phyloP scores from a whole-genome alignment of 2,888 invertebrate genomes.

The Epinotia brunnichana region DNA sequence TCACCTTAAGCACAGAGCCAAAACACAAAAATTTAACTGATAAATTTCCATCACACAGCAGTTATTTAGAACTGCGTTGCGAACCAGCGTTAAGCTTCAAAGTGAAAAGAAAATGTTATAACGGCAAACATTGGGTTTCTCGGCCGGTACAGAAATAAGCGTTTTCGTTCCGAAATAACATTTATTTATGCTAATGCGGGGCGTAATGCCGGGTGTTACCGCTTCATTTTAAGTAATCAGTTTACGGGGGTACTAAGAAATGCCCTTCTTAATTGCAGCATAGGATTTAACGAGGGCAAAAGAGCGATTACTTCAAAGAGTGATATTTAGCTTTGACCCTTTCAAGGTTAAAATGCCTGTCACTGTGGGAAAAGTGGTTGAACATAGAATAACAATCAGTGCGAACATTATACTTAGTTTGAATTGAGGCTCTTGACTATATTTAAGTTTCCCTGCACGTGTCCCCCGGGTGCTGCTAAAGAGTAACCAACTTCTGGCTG shows the following conservation, averaged over 20 bases:
- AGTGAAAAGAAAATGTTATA: conserved; percentile 38
- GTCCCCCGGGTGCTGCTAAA: too few species aligned
- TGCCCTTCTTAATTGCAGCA: conserved; percentile 70
- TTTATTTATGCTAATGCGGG: conserved; percentile 72
- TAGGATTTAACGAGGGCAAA: conserved; percentile 71
- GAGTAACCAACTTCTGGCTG: too few species aligned
- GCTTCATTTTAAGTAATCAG: conserved; percentile 74
- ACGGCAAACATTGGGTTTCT: conserved; percentile 41
- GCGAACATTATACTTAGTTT: too few species aligned
- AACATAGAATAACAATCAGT: too few species aligned
- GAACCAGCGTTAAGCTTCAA: conserved; percentile 27
- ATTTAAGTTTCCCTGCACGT: too few species aligned
- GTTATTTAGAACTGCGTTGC: conserved; percentile 5
- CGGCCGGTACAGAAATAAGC: conserved; percentile 59
- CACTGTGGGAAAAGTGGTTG: too few species aligned
- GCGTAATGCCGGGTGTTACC: conserved; percentile 69
- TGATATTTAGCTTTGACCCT: conserved; percentile 54
- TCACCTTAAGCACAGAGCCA: conserved; percentile 9
- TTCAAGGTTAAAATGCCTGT: conserved; percentile 20
- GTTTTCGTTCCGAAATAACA: conserved; percentile 61
- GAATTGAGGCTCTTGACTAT: too few species aligned
- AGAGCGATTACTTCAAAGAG: conserved; percentile 65
- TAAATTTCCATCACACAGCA: conserved; percentile 15
- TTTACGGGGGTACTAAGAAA: conserved; percentile 61
- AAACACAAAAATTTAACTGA: conserved; percentile 34